Evolutionary conservation across 2,888 invertebrate species (phyloP).

Genomic region (Rhagium mordax): DNA sequence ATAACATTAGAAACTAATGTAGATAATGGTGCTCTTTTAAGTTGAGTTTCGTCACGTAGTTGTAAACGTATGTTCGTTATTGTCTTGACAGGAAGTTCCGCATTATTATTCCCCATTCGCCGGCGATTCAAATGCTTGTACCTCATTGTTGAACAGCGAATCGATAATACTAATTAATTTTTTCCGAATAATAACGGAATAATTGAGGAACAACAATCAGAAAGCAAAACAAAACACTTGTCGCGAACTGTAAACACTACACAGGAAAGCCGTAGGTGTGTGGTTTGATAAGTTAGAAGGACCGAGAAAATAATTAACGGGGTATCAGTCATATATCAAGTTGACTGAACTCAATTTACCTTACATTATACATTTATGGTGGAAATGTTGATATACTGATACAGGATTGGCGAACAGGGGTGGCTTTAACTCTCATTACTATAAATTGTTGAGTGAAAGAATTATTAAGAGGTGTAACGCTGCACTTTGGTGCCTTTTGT

Average conservation of each 20-base stretch:
- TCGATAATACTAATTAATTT: constrained; percentile 9
- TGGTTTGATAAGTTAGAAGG: neutral
- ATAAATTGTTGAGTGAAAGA: too few species aligned
- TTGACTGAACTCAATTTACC: neutral
- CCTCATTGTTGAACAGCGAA: constrained; percentile 12
- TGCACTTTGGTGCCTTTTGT: too few species aligned
- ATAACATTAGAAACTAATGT: constrained; percentile 4
- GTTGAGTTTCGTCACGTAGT: constrained; percentile 29
- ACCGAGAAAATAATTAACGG: neutral
- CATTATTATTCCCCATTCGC: constrained; percentile 30
- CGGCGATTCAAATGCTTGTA: constrained; percentile 9
- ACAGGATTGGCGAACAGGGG: neutral
- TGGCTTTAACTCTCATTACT: neutral
- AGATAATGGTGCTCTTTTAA: constrained; percentile 12
- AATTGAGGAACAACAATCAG: neutral
- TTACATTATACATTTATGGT: neutral
- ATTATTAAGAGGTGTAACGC: too few species aligned
- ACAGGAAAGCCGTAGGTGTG: neutral
- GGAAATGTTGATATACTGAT: neutral
- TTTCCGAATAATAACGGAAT: constrained; percentile 1
- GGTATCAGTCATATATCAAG: neutral
- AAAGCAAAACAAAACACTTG: neutral
- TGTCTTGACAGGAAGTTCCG: constrained; percentile 32
- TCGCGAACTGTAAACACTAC: neutral
- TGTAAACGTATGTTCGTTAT: constrained; percentile 13